Conservation (phyloP, 2,888 invertebrate species). For the Nomada fabriciana region DNA sequence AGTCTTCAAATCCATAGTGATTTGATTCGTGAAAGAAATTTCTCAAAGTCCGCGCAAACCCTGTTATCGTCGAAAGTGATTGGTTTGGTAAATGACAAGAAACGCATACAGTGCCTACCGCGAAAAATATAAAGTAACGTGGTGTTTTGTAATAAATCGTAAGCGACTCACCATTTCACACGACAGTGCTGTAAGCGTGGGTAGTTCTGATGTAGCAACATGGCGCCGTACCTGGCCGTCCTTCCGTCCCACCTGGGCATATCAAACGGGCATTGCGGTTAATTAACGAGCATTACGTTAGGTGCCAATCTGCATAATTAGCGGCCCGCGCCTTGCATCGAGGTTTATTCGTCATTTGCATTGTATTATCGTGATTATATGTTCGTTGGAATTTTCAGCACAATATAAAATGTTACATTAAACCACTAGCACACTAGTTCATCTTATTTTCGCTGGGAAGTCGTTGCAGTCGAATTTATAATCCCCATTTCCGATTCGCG, state of each 20-base stretch:
- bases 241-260: constrained; percentile 73
- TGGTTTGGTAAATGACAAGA: background rate
- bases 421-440: no score
- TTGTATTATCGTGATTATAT: constrained; percentile 28
- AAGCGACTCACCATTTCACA: constrained; percentile 62
- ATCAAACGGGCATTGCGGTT: constrained; percentile 76
- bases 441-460: background rate
- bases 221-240: constrained; percentile 73
- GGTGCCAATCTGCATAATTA: constrained; percentile 80
- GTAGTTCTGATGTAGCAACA: constrained; percentile 65
- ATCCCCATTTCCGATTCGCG: no score
- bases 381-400: constrained; percentile 2
- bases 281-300: constrained; percentile 80
- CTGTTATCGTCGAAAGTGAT: background rate
- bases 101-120: background rate
- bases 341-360: constrained; percentile 74
- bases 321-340: constrained; percentile 68
- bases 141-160: constrained; percentile 63
- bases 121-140: constrained; percentile 11
- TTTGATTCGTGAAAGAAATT: no score
- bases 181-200: constrained; percentile 62
- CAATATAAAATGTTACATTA: background rate
- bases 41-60: no score
- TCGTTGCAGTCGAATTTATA: no score
- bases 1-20: no score